Conservation (phyloP, 1,140 invertebrate species). For the Drosophila ananassae region DNA sequence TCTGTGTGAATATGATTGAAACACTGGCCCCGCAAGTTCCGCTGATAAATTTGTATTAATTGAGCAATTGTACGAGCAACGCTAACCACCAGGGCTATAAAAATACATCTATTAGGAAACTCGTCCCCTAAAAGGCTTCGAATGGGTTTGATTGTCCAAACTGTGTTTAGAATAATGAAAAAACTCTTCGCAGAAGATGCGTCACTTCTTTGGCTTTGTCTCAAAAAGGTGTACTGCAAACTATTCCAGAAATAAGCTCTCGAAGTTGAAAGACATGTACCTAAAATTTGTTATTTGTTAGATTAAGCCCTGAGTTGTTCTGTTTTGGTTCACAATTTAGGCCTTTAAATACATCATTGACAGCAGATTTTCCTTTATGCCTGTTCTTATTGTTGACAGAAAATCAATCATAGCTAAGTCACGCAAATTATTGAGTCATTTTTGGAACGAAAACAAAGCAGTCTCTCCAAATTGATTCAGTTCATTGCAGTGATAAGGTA, state of each 20-base stretch:
- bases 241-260: neutral
- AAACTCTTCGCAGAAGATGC: neutral
- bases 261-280: neutral
- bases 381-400: neutral
- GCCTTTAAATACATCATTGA: neutral
- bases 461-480: too few relatives aligned
- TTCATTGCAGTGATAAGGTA: too few relatives aligned
- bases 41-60: conserved; percentile 57
- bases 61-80: conserved; percentile 39
- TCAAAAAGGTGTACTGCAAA: too few relatives aligned
- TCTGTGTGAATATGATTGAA: conserved; percentile 31
- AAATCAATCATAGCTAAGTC: conserved; percentile 5
- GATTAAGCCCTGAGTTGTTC: neutral
- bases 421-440: conserved; percentile 3
- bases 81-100: conserved; percentile 1
- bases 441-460: neutral
- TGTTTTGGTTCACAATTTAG: neutral
- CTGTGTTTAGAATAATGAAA: neutral
- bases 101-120: conserved; percentile 31
- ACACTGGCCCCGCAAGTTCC: conserved; percentile 24
- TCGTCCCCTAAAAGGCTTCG: neutral
- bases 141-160: conserved; percentile 1
- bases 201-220: neutral
- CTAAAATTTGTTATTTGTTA: too few relatives aligned
- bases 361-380: neutral